A percentile compares a stretch with the other conserved stretches of the same genome.
phyloP scores from a whole-genome alignment of 1,140 invertebrate genomes.

The Polyergus mexicanus region DNA sequence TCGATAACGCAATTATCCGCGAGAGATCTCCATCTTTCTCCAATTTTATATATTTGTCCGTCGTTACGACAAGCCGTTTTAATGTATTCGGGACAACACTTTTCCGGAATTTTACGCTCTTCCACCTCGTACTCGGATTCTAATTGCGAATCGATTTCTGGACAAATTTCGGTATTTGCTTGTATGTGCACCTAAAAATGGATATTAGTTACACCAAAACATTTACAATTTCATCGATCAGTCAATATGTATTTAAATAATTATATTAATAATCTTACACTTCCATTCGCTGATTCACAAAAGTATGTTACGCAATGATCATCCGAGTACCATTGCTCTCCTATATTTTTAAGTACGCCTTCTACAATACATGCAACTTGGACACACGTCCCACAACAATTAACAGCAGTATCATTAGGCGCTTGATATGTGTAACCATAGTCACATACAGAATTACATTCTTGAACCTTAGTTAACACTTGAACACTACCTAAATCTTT shows the following conservation, averaged over 20 bases:
- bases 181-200: slow-evolving; percentile 84
- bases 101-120: slow-evolving; percentile 81
- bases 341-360: slow-evolving; percentile 85
- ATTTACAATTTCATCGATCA: not conserved
- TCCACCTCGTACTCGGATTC: slow-evolving; percentile 86
- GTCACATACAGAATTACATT: slow-evolving; percentile 79
- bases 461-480: slow-evolving; percentile 81
- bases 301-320: slow-evolving; percentile 88
- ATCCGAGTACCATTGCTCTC: slow-evolving; percentile 87
- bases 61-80: slow-evolving; percentile 87
- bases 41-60: slow-evolving; percentile 86
- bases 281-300: slow-evolving; percentile 87
- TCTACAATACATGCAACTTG: slow-evolving; percentile 88
- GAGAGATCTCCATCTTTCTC: slow-evolving; percentile 87
- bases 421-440: slow-evolving; percentile 84
- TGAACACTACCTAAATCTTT: slow-evolving; percentile 82
- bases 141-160: slow-evolving; percentile 80
- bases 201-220: slow-evolving; percentile 9
- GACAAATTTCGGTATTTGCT: slow-evolving; percentile 83
- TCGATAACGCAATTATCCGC: slow-evolving; percentile 88
- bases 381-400: slow-evolving; percentile 90
- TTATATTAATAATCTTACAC: slow-evolving; percentile 82
- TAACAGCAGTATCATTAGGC: slow-evolving; percentile 77
- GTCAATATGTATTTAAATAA: not conserved
- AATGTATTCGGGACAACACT: slow-evolving; percentile 88